Percentiles rank a stretch among this genome's conserved stretches.
Evolutionary conservation across 35 echinoderm and acorn worm species (phyloP).

Genomic region (Antedon bifida): DNA sequence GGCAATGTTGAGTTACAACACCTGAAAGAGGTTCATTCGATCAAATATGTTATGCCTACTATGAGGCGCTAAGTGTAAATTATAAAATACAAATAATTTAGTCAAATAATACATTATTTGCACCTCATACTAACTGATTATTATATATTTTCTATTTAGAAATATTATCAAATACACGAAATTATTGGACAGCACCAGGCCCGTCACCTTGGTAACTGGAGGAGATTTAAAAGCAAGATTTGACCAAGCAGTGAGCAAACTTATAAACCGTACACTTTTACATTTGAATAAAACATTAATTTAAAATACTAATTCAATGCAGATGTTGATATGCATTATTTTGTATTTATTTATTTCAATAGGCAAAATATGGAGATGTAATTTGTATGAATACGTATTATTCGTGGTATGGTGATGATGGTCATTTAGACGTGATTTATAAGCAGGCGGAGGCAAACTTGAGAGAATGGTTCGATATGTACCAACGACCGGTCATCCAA

Average conservation of each 20-base stretch:
- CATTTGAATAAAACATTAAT: too few relatives aligned
- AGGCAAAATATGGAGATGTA: slow-evolving; percentile 71
- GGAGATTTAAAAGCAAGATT: slow-evolving; percentile 7
- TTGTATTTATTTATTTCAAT: not conserved
- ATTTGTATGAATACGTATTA: slow-evolving; percentile 76
- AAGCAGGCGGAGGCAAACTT: slow-evolving; percentile 27
- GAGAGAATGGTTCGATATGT: slow-evolving; percentile 27
- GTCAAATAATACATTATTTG: too few relatives aligned
- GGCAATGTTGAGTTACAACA: too few relatives aligned
- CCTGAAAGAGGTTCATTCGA: too few relatives aligned
- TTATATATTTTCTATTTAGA: slow-evolving; percentile 43
- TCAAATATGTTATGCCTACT: too few relatives aligned
- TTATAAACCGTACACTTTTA: too few relatives aligned
- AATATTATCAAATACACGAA: slow-evolving; percentile 49
- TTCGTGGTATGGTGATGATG: slow-evolving; percentile 65
- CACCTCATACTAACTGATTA: too few relatives aligned
- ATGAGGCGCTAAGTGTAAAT: too few relatives aligned
- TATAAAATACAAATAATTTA: too few relatives aligned
- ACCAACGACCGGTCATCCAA: slow-evolving; percentile 62
- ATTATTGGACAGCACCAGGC: slow-evolving; percentile 44
- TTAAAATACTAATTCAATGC: too few relatives aligned
- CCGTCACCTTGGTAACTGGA: slow-evolving; percentile 56
- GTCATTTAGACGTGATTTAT: slow-evolving; percentile 44
- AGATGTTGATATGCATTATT: too few relatives aligned
- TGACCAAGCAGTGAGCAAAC: slow-evolving; percentile 54